Base-by-base conservation (phyloP, 2,888 invertebrate genomes). In the Synergus japonicus region DNA sequence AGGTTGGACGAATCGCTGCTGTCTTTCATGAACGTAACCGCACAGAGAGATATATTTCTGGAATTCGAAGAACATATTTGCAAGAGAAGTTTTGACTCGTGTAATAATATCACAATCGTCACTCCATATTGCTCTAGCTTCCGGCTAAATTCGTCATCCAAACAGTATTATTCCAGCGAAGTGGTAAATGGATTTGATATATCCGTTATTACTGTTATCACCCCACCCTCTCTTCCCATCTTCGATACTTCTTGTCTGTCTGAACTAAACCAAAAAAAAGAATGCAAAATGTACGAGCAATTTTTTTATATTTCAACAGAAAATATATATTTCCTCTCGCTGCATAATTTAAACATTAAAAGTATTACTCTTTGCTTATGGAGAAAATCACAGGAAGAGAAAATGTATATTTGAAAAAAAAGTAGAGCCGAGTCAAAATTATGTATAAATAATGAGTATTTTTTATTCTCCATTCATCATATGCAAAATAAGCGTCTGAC, bases 401-500 rank as follows among this genome's bases (percentile, higher is more conserved):
- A 69, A 13, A 7, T n/a, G 29, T 10, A 29, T 46, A 4, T 69
- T 13, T 58, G 0, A 3, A 43, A 76, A 76, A 58, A 44, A 60
- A 41, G 37, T 22, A 15, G 2, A 22, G 5, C 60, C 12, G 4
- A 58, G 29, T 10, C 1, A 41, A 76, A 63, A 60, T 43, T 12
- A n/a, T 76, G 22, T 76, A 76, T 46, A 44, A 58, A 63, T 58
- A 76, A 60, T 46, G 63, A 76, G 15, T 64, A 44, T 64, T 63
- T 37, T 44, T 63, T 44, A 76, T 46, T 64, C 46, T 7, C 22
- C 63, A 63, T 64, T 63, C 54, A 54, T 73, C 37, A 37, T 73
- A 73, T 73, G 73, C 54, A 54, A 73, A 73, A 73, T 73, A 73
- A 73, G 73, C 37, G 37, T 58, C 54, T 73, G 73, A 73, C 73